Evolutionary conservation across 2,113 vertebrate genomes (phyloP).

Genomic region (Lophochroa leadbeateri): DNA sequence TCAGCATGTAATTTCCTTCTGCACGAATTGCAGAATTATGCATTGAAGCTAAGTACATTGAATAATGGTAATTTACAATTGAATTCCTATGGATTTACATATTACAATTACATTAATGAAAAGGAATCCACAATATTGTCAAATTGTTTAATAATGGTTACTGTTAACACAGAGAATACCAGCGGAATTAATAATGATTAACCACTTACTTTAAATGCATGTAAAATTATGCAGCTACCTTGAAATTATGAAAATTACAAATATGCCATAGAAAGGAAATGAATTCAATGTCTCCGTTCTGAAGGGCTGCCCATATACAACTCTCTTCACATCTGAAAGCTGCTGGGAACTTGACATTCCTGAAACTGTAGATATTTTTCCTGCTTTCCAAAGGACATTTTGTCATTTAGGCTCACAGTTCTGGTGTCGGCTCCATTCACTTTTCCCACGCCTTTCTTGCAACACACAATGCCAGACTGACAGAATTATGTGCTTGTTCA

Average conservation of each 20-base stretch:
- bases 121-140: conserved; percentile 48
- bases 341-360: background rate
- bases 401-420: background rate
- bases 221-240: conserved; percentile 45
- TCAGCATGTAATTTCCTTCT: conserved; percentile 57
- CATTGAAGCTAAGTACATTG: conserved; percentile 4
- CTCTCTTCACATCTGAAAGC: background rate
- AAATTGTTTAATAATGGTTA: conserved; percentile 53
- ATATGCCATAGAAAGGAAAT: background rate
- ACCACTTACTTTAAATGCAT: conserved; percentile 16
- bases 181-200: conserved; percentile 49
- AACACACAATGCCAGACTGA: background rate
- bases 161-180: background rate
- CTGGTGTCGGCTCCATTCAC: background rate
- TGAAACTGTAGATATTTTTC: background rate
- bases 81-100: conserved; percentile 55
- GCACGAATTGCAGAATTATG: conserved; percentile 58
- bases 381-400: background rate
- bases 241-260: conserved; percentile 3
- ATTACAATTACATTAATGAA: conserved; percentile 49
- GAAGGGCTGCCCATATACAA: background rate
- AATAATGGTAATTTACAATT: conserved; percentile 54
- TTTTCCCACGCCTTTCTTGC: background rate
- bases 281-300: background rate
- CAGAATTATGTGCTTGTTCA: background rate